Conservation (phyloP, 2,888 invertebrate species). For the Rhodophaea formosa region DNA sequence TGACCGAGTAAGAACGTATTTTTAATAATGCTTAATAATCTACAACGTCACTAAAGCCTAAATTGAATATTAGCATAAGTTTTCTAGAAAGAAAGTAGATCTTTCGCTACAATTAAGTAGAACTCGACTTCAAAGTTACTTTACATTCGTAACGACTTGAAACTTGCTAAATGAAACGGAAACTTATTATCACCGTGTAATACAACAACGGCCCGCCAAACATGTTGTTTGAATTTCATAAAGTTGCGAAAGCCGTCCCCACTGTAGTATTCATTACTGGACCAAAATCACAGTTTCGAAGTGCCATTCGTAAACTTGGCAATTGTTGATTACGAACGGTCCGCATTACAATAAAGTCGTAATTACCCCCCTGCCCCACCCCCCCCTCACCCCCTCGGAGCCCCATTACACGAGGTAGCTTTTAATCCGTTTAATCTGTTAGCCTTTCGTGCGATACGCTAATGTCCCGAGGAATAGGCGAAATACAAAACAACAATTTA, state of each 20-base stretch:
- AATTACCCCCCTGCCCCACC: conserved; percentile 10
- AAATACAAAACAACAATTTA: conserved; percentile 18
- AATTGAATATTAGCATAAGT: no score
- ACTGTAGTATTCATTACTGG: conserved; percentile 14
- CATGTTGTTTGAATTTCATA: background rate
- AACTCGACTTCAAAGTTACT: no score
- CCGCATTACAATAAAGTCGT: conserved; percentile 19
- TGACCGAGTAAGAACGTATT: no score
- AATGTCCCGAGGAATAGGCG: conserved; percentile 11
- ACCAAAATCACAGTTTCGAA: conserved; percentile 15
- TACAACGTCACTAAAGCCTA: no score
- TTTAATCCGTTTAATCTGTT: conserved; percentile 22
- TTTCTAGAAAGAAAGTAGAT: no score
- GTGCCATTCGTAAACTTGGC: conserved; percentile 18
- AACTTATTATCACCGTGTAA: no score
- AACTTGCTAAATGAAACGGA: no score
- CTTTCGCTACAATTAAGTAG: no score
- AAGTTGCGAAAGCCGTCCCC: background rate
- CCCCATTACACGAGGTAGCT: conserved; percentile 16
- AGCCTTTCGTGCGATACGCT: conserved; percentile 19
- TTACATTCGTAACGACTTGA: no score
- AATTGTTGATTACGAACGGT: conserved; percentile 18
- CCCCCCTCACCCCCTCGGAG: background rate
- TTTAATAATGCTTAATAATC: no score
- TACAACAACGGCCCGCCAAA: background rate